Percentiles rank a stretch among this genome's conserved stretches.
Conservation (phyloP, 1,140 invertebrate genomes). For the Caenorhabditis briggsae region DNA sequence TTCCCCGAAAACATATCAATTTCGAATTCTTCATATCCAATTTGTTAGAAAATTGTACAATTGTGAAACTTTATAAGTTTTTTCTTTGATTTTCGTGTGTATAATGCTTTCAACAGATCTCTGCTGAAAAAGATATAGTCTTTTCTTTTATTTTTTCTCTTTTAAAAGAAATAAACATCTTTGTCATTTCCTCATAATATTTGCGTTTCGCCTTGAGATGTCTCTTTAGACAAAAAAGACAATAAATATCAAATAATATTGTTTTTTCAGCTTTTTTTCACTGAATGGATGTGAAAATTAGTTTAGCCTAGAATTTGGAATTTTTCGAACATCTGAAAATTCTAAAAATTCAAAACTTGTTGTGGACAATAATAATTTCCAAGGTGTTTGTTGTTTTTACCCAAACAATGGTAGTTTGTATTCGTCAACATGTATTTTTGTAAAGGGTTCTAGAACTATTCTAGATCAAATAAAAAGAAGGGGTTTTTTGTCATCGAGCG, state of each 20-base stretch:
- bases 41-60: neutral
- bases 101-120: slow-evolving; percentile 5
- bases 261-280: too few relatives aligned
- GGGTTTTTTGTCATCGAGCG: too few relatives aligned
- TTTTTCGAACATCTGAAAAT: neutral
- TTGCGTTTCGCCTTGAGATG: neutral
- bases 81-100: neutral
- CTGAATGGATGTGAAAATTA: too few relatives aligned
- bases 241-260: slow-evolving; percentile 2
- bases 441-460: too few relatives aligned
- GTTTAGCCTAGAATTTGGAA: too few relatives aligned
- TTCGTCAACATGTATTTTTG: too few relatives aligned
- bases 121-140: neutral
- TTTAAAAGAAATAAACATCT: neutral
- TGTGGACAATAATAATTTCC: neutral
- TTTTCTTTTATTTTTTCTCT: too few relatives aligned
- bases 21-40: slow-evolving; percentile 17
- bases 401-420: too few relatives aligned
- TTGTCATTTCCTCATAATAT: neutral
- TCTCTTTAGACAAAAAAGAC: too few relatives aligned
- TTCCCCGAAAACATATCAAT: slow-evolving; percentile 58
- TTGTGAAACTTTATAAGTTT: too few relatives aligned
- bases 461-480: too few relatives aligned
- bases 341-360: neutral
- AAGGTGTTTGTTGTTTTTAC: neutral